A percentile compares a stretch with the other conserved stretches of the same genome.
Evolutionary conservation across 2,113 vertebrate genomes (phyloP).

Genomic region (Eptesicus fuscus): DNA sequence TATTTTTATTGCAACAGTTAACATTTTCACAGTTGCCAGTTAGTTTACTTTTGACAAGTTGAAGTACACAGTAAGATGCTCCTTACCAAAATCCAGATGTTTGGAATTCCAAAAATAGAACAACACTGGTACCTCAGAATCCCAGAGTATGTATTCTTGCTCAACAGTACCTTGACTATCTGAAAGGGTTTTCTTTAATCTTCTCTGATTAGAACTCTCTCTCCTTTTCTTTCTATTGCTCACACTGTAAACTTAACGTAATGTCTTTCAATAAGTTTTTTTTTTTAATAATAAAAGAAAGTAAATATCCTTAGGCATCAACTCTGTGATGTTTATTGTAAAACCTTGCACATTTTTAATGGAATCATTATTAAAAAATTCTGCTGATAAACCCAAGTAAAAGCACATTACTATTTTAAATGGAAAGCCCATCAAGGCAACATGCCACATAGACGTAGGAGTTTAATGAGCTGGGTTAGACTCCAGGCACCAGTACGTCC

Average conservation of each 20-base stretch:
- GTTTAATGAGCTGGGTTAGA: not conserved
- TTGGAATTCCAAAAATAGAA: not conserved
- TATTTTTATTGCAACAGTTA: not conserved
- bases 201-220: not conserved
- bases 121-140: not conserved
- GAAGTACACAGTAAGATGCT: not conserved
- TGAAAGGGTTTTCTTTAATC: not conserved
- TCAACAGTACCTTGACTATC: not conserved
- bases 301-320: not conserved
- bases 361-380: not conserved
- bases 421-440: not conserved
- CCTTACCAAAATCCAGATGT: not conserved
- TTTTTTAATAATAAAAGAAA: not conserved
- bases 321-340: not conserved
- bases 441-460: not conserved
- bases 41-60: not conserved
- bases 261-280: not conserved
- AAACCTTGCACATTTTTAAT: conserved; percentile 10
- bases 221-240: not conserved
- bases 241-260: not conserved
- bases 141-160: not conserved
- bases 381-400: not conserved
- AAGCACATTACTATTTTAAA: not conserved
- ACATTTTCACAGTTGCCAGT: not conserved
- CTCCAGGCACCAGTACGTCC: not conserved